Percentiles rank a stretch among this genome's conserved stretches.
Conservation (phyloP, 1,140 invertebrate species). For the Portunus trituberculatus region DNA sequence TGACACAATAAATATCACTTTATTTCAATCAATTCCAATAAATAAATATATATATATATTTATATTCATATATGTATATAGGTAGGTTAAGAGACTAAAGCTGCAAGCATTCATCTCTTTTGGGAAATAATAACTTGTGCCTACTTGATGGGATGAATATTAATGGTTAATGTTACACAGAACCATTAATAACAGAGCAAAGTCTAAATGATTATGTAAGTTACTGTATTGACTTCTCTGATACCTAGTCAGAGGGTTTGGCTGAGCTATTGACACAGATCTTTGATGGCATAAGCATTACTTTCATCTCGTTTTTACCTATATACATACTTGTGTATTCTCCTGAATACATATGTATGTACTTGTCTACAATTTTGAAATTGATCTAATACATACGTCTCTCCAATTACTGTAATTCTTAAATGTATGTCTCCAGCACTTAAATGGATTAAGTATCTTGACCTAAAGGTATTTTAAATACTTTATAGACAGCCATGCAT, state of each 20-base stretch:
- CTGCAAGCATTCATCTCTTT: constrained; percentile 14
- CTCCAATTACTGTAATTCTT: not conserved
- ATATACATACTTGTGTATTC: not conserved
- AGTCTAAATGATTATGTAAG: not conserved
- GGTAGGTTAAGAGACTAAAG: constrained; percentile 4
- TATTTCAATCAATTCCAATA: constrained; percentile 6
- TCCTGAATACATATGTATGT: constrained; percentile 10
- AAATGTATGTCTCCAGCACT: constrained; percentile 13
- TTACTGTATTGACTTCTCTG: not conserved
- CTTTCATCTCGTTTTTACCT: not conserved
- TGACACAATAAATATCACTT: constrained; percentile 15
- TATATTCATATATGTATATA: constrained; percentile 8
- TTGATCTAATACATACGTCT: not conserved
- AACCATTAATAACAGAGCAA: not conserved
- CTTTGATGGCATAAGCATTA: constrained; percentile 12
- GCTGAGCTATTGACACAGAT: not conserved
- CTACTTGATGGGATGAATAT: constrained; percentile 61
- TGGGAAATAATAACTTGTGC: constrained; percentile 46
- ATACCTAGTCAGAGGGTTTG: not conserved
- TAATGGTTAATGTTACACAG: constrained; percentile 30
- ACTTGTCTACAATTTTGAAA: not conserved
- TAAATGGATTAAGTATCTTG: not conserved
- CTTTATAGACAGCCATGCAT: not conserved
- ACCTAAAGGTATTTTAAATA: not conserved
- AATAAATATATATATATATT: constrained; percentile 4